These are phyloP conservation scores for Scophthalmus maximus DNA, from an alignment of 2,113 vertebrate genomes.

Conservation along the genomic window DNA sequence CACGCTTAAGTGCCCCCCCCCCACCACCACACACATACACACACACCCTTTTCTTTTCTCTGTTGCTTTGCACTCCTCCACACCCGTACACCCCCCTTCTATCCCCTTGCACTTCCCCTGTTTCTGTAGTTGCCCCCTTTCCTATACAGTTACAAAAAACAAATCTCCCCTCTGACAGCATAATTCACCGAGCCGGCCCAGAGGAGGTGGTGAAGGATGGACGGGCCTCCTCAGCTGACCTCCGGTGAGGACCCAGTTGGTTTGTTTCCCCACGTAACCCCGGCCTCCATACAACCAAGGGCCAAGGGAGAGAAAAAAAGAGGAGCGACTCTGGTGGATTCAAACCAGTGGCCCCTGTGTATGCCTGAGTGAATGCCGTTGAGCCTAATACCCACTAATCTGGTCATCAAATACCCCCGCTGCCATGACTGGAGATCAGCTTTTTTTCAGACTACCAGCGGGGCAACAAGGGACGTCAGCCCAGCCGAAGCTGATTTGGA, in stretches of 20 bases:
- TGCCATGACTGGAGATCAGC: conserved; percentile 64
- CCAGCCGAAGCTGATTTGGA: conserved; percentile 10
- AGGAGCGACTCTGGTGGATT: conserved; percentile 60
- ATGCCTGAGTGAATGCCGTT: conserved; percentile 73
- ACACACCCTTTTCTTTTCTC: conserved; percentile 47
- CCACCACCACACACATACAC: conserved; percentile 8
- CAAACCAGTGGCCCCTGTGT: conserved; percentile 65
- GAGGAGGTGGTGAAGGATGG: conserved; percentile 34
- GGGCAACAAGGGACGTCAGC: conserved; percentile 51
- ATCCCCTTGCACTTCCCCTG: conserved; percentile 31
- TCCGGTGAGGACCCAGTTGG: conserved; percentile 58
- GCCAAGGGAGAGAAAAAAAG: conserved; percentile 27
- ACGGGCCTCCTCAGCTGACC: conserved; percentile 60
- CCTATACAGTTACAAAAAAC: conserved; percentile 68
- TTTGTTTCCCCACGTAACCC: conserved; percentile 64
- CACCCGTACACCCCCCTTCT: conserved; percentile 37
- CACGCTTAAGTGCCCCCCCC: conserved; percentile 61
- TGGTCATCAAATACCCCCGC: conserved; percentile 77
- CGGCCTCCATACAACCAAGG: conserved; percentile 52
- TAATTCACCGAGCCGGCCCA: conserved; percentile 66
- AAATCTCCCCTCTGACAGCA: conserved; percentile 79
- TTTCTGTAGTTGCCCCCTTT: conserved; percentile 68
- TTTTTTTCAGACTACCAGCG: conserved; percentile 42
- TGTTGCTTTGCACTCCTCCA: conserved; percentile 31
- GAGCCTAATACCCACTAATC: conserved; percentile 78